Base-by-base conservation (phyloP, 2,888 invertebrate genomes). In the Neocrepidodera transversa region DNA sequence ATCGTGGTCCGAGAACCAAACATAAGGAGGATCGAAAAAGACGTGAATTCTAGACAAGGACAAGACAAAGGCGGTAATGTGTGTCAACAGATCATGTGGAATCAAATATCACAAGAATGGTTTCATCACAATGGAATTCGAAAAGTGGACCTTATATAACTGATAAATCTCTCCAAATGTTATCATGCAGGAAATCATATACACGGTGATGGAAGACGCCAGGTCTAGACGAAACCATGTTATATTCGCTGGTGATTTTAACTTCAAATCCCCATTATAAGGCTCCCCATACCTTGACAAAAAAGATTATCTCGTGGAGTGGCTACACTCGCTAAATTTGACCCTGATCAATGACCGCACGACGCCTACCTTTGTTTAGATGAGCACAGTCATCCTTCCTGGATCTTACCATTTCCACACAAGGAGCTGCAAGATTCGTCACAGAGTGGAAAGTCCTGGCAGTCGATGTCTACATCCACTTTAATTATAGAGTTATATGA, bases 1-100 rank as follows among this genome's bases (percentile, higher is more conserved):
- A 18, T 52, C 2, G 16, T 38, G 2, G 10, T 52, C 1, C 52
- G 40, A 18, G 36, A 52, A 11, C 30, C 42, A 2, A 52, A 42
- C 11, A 40, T 14, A 11, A 38, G 1, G n/a, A 52, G 23, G 7
- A 26, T 5, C 17, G 14, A 26, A n/a, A 20, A 28, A 8, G 17
- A 28, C 26, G 1, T n/a, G 2, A 8, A 11, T 1, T 26, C 20
- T n/a, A 23, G 1, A 1, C 13, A n/a, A n/a, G n/a, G n/a, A n/a
- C n/a, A 2, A 36, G 1, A 36, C 10, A n/a, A 11, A n/a, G 7
- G 36, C 16, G 6, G 36, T 16, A 1, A 10, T 8, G 16, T 5
- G 8, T 13, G 2, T 36, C 1, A 36, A 36, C 5, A 36, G 13
- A 36, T 6, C 36, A n/a, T 11, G 11, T 7, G 40, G 18, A 11